Percentiles rank a stretch among this genome's conserved stretches.
Evolutionary conservation across 2,888 invertebrate genomes (phyloP).

Genomic region (Drosophila neoperkinsi): DNA sequence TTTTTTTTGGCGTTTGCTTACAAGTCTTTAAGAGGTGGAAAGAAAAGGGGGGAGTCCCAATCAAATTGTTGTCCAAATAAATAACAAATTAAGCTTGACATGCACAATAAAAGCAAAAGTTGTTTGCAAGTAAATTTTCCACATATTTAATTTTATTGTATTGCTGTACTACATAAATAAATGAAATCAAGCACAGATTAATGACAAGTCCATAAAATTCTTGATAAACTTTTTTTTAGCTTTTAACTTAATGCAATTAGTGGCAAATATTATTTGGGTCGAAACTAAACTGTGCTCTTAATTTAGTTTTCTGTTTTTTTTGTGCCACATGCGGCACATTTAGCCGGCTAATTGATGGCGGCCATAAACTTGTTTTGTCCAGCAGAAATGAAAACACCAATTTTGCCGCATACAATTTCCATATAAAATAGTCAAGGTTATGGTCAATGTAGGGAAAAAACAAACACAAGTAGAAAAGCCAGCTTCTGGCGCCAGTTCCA

Average conservation of each 20-base stretch:
- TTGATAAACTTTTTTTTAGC: not conserved
- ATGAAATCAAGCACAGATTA: constrained; percentile 19
- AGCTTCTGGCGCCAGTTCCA: constrained; percentile 12
- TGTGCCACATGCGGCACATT: constrained; percentile 9
- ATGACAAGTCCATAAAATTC: constrained; percentile 8
- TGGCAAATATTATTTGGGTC: not conserved
- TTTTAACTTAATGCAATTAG: not conserved
- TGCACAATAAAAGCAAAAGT: constrained; percentile 37
- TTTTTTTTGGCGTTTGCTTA: constrained; percentile 54
- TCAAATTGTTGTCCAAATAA: constrained; percentile 28
- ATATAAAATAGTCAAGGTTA: constrained; percentile 46
- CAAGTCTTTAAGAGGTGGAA: constrained; percentile 3
- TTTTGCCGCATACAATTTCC: constrained; percentile 51
- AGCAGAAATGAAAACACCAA: constrained; percentile 31
- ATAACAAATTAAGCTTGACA: constrained; percentile 66
- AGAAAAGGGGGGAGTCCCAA: not conserved
- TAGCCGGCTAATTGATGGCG: constrained; percentile 9
- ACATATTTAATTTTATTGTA: not conserved
- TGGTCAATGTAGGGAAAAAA: constrained; percentile 29
- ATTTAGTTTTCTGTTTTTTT: constrained; percentile 1
- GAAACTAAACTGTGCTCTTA: constrained; percentile 7
- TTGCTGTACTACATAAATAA: constrained; percentile 11
- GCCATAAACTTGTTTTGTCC: constrained; percentile 28
- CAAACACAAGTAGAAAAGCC: constrained; percentile 25
- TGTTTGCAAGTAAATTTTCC: not conserved